These are phyloP conservation scores for Mormyrops attenuatus DNA, from an alignment of 2,797 vertebrate species.

Conservation along the genomic window DNA sequence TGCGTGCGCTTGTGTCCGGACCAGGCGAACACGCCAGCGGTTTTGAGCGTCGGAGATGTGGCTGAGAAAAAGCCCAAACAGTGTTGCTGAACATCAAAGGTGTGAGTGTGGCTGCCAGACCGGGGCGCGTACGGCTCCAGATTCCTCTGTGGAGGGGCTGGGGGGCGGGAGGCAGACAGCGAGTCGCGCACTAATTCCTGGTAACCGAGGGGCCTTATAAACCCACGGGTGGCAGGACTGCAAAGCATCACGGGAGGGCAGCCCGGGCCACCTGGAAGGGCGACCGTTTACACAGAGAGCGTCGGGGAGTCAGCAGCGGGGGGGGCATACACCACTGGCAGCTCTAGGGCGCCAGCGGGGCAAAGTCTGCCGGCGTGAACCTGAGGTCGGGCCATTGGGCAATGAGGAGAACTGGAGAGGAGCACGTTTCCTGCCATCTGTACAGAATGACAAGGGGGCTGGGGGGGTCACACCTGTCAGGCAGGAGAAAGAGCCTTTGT, in stretches of 20 bases:
- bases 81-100: background rate
- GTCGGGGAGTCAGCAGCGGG: background rate
- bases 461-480: slow-evolving; percentile 34
- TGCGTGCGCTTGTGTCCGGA: background rate
- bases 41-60: background rate
- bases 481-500: slow-evolving; percentile 31
- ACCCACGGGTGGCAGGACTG: background rate
- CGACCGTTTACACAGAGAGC: background rate
- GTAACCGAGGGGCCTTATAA: background rate
- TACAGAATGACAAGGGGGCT: background rate
- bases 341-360: background rate
- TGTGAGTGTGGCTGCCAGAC: background rate
- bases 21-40: background rate
- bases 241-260: background rate
- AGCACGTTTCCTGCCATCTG: background rate
- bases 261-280: background rate
- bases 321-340: background rate
- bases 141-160: background rate
- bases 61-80: background rate
- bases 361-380: background rate
- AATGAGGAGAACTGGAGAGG: background rate
- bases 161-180: background rate
- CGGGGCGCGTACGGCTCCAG: background rate
- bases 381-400: background rate
- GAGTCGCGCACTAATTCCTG: background rate